A percentile compares a stretch with the other conserved stretches of the same genome.
Evolutionary conservation across 2,797 vertebrate genomes (phyloP).

Genomic region (Neostethus bicornis): DNA sequence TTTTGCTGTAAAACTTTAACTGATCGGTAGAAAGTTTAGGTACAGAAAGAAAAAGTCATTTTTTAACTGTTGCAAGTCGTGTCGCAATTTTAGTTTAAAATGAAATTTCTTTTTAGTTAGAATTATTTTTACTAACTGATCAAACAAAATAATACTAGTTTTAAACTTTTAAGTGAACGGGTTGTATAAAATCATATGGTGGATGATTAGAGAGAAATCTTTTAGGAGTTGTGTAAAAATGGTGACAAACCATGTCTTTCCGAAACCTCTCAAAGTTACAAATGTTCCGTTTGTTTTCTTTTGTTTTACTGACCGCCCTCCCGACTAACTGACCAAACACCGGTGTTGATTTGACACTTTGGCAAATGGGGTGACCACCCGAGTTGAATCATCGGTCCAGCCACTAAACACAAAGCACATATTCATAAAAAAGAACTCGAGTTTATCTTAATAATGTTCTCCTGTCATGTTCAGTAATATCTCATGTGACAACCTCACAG

Average conservation of each 20-base stretch:
- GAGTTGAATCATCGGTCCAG: conserved; percentile 17
- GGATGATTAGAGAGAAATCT: not conserved
- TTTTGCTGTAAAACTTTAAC: conserved; percentile 48
- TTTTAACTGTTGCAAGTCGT: too few species aligned
- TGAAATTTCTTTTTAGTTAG: too few species aligned
- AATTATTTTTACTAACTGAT: not conserved
- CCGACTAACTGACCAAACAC: conserved; percentile 60
- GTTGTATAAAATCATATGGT: not conserved
- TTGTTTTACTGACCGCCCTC: conserved; percentile 48
- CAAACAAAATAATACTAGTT: not conserved
- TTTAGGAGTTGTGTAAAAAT: not conserved
- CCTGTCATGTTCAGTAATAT: not conserved
- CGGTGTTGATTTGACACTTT: conserved; percentile 20
- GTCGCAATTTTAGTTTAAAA: too few species aligned
- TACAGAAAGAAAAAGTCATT: conserved; percentile 28
- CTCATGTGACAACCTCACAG: not conserved
- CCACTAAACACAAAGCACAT: not conserved
- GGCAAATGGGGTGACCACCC: conserved; percentile 35
- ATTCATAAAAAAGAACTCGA: not conserved
- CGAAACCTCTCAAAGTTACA: conserved; percentile 50
- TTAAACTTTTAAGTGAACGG: too few species aligned
- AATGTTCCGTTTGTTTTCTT: conserved; percentile 50
- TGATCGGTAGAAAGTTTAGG: conserved; percentile 39
- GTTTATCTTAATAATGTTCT: not conserved
- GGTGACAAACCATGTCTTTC: conserved; percentile 31